Evolutionary conservation across 2,113 vertebrate genomes (phyloP).

Genomic region (Eurypyga helias): DNA sequence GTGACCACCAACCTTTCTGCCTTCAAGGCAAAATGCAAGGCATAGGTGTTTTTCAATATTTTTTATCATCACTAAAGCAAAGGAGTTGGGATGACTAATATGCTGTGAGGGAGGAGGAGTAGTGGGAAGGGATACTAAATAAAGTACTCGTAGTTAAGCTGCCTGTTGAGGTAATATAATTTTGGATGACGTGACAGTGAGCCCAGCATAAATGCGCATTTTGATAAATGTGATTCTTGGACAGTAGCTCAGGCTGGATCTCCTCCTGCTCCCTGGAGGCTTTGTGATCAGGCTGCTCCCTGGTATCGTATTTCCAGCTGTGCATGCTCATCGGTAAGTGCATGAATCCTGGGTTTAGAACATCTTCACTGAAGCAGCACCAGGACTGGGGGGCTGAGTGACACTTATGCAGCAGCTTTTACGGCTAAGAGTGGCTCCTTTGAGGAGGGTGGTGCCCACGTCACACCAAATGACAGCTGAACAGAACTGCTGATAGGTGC

Average conservation of each 20-base stretch:
- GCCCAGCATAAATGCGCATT: background rate
- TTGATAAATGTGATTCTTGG: background rate
- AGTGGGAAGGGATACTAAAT: background rate
- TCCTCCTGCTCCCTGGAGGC: background rate
- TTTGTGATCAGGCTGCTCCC: background rate
- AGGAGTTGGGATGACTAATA: background rate
- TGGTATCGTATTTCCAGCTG: background rate
- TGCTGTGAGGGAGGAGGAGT: background rate
- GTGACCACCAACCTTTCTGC: background rate
- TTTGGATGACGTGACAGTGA: background rate
- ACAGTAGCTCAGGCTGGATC: background rate
- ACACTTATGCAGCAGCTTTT: background rate
- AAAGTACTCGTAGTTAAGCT: background rate
- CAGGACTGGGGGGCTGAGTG: background rate
- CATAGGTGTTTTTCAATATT: background rate
- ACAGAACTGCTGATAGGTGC: background rate
- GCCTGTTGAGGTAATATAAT: slow-evolving; percentile 26
- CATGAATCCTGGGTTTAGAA: background rate
- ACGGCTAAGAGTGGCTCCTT: background rate
- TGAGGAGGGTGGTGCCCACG: background rate
- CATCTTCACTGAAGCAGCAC: background rate
- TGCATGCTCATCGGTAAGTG: fast-evolving
- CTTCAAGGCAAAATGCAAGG: background rate
- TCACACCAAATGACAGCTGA: background rate
- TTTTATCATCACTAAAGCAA: background rate